phyloP scores from a whole-genome alignment of 1,140 invertebrate species.

The Drosophila triauraria region DNA sequence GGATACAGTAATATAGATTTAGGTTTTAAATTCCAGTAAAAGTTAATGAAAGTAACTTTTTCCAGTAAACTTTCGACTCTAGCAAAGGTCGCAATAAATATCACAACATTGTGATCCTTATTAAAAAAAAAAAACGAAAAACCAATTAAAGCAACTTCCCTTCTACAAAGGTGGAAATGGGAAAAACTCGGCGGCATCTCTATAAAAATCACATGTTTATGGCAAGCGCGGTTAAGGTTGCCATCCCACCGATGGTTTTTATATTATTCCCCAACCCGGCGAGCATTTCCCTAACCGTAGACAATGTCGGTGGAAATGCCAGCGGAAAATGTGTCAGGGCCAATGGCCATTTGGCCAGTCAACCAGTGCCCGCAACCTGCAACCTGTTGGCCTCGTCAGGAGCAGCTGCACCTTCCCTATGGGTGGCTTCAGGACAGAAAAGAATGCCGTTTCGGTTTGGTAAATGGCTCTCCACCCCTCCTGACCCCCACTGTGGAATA shows the following conservation, averaged over 20 bases:
- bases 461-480: slow-evolving; percentile 24
- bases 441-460: slow-evolving; percentile 50
- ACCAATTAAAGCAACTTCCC: slow-evolving; percentile 4
- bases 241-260: slow-evolving; percentile 27
- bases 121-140: neutral
- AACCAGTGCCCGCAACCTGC: slow-evolving; percentile 9
- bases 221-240: slow-evolving; percentile 19
- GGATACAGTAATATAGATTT: too few relatives aligned
- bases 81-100: neutral
- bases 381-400: slow-evolving; percentile 18
- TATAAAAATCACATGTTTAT: slow-evolving; percentile 69
- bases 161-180: neutral
- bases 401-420: slow-evolving; percentile 6
- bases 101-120: neutral
- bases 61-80: neutral
- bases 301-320: slow-evolving; percentile 29
- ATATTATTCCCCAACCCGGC: slow-evolving; percentile 14
- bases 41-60: too few relatives aligned
- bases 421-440: slow-evolving; percentile 16
- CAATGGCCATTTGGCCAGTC: slow-evolving; percentile 35
- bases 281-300: slow-evolving; percentile 18
- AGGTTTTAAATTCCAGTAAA: too few relatives aligned
- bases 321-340: slow-evolving; percentile 43
- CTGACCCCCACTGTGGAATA: slow-evolving; percentile 8
- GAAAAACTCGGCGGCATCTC: neutral